Evolutionary conservation across 2,797 vertebrate species (phyloP), one percentile per base, ranked within the genome.

Genomic region (Neopelma chrysocephalum): DNA sequence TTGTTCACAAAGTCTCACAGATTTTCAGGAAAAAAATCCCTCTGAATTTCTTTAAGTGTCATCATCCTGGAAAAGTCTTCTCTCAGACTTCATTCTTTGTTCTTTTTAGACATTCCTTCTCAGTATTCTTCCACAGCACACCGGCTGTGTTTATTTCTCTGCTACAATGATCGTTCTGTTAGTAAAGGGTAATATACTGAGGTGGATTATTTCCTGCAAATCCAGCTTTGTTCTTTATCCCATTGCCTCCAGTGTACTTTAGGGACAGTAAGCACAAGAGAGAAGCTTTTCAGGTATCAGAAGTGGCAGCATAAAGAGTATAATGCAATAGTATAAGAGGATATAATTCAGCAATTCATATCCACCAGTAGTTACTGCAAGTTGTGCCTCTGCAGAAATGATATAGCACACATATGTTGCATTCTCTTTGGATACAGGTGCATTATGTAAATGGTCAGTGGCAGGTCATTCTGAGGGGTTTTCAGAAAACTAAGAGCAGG

Each of bases 211-310:
- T 95, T 93, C 89, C 92, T 85, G 82, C 87, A 95, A 96, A 96
- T 96, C 94, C 93, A 95, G 92, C 94, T 95, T 94, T 96, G 91
- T 89, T 93, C 95, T 95, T 95, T 95, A 92, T 95, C 93, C 83
- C 76, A 10, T 92, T 29, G 68, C 89, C 81, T 94, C 62, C 9
- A 62, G 82, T 76, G 43, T 91, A 76, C 90, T 95, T 82, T 69
- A 78, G 94, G 90, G 90, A 84, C 78, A 91, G 84, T 83, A 61
- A 89, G 84, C 83, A 95, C 82, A 91, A 87, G 72, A 83, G 78
- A 87, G 79, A 58, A 94, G 95, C 92, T 96, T 94, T 95, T 87
- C 95, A 92, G 93, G 92, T 96, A 90, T 94, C 87, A 70, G 40
- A 93, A 96, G 82, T 66, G 51, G 73, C 73, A 86, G 80, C 90